Evolutionary conservation across 1,140 invertebrate genomes (phyloP).

Genomic region (Penaeus vannamei): DNA sequence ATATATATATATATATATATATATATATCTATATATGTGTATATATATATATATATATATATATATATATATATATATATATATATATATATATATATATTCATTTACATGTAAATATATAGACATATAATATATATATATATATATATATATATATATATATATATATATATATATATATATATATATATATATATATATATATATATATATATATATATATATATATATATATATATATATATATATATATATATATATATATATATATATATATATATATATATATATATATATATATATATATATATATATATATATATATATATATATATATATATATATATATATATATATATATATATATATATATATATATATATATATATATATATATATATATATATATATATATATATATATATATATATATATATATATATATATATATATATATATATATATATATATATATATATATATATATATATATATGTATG

Average conservation of each 20-base stretch:
- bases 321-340: constrained; percentile 6
- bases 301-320: constrained; percentile 18
- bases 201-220: background rate
- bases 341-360: background rate
- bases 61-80: constrained; percentile 7
- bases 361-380: background rate
- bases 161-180: constrained; percentile 1
- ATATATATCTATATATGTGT: constrained; percentile 11
- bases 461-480: no score
- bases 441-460: no score
- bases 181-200: constrained; percentile 18
- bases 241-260: constrained; percentile 22
- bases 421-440: no score
- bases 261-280: constrained; percentile 22
- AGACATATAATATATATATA: constrained; percentile 8
- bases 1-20: background rate
- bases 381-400: no score
- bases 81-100: constrained; percentile 16
- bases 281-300: constrained; percentile 18
- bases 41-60: constrained; percentile 22
- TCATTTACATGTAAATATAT: background rate
- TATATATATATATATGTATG: no score
- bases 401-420: no score
- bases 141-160: background rate
- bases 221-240: background rate